These are phyloP conservation scores for Prochilodus magdalenae DNA, from an alignment of 2,113 vertebrate species.

Conservation along the genomic window DNA sequence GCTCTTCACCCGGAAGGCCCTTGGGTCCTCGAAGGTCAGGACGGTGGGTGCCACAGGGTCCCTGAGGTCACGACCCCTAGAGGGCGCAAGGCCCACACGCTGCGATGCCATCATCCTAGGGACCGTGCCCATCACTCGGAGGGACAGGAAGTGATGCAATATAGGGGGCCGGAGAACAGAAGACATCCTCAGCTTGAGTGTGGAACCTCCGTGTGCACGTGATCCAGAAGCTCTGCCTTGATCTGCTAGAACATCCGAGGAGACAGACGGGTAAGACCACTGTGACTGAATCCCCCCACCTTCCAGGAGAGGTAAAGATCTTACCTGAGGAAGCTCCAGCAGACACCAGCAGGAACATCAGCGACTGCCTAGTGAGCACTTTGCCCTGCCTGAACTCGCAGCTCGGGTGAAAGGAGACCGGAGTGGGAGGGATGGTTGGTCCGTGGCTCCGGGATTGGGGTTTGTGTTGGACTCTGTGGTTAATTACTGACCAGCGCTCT, in stretches of 20 bases:
- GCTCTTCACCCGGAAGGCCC: constrained; percentile 78
- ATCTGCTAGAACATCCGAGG: neutral
- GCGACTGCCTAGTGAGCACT: neutral
- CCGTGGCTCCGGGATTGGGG: neutral
- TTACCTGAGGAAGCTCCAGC: constrained; percentile 8
- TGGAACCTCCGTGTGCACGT: neutral
- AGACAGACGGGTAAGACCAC: neutral
- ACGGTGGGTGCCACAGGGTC: constrained; percentile 22
- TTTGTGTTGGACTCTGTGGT: constrained; percentile 33
- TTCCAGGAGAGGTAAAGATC: too few relatives aligned
- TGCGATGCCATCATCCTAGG: constrained; percentile 39
- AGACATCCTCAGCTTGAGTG: constrained; percentile 33
- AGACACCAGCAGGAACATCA: neutral
- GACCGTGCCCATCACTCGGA: constrained; percentile 56
- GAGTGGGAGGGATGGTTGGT: neutral
- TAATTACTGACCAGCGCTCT: constrained; percentile 55
- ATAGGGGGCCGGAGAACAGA: constrained; percentile 44
- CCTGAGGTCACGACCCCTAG: neutral
- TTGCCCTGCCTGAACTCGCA: neutral
- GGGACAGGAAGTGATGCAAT: constrained; percentile 48
- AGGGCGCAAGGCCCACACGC: neutral
- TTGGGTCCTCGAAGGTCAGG: constrained; percentile 76
- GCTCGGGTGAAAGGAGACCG: neutral
- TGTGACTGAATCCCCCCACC: too few relatives aligned
- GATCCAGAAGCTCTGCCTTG: too few relatives aligned